Evolutionary conservation across 2,797 vertebrate species (phyloP).

Genomic region (Rachycentron canadum): DNA sequence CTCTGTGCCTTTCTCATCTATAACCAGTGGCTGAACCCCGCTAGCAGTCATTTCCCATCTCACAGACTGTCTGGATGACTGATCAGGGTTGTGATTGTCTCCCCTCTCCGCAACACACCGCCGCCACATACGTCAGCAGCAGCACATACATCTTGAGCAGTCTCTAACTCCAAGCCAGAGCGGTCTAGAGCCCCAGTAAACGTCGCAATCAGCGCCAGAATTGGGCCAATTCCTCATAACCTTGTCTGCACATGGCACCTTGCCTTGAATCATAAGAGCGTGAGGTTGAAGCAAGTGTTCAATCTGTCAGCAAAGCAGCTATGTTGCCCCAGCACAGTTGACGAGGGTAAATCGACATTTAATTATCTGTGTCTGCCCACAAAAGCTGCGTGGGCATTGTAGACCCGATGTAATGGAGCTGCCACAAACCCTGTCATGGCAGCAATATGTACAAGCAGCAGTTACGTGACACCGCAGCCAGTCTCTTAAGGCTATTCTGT

Average conservation of each 20-base stretch:
- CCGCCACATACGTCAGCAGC: constrained; percentile 71
- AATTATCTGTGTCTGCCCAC: constrained; percentile 78
- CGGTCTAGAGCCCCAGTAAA: constrained; percentile 75
- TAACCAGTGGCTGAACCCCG: constrained; percentile 78
- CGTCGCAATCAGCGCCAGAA: constrained; percentile 81
- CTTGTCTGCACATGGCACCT: constrained; percentile 78
- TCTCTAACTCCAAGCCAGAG: constrained; percentile 69
- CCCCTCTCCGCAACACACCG: constrained; percentile 66
- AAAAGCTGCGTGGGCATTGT: constrained; percentile 65
- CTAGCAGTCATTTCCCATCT: constrained; percentile 83
- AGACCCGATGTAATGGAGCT: constrained; percentile 56
- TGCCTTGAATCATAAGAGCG: constrained; percentile 78
- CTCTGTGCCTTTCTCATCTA: constrained; percentile 75
- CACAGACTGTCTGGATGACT: constrained; percentile 82
- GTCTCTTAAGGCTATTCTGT: constrained; percentile 8
- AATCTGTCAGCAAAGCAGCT: constrained; percentile 78
- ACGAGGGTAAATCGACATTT: constrained; percentile 78
- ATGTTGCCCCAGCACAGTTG: constrained; percentile 67
- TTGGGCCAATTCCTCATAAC: constrained; percentile 85
- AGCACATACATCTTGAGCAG: constrained; percentile 80
- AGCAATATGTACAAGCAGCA: constrained; percentile 34
- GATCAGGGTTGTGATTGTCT: constrained; percentile 82
- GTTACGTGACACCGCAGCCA: constrained; percentile 1
- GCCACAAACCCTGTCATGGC: constrained; percentile 43
- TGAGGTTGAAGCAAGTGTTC: constrained; percentile 69